A percentile compares a stretch with the other conserved stretches of the same genome.
These are phyloP conservation scores for Galagoides demidoff DNA, from an alignment of 2,797 vertebrate species.

Conservation along the genomic window DNA sequence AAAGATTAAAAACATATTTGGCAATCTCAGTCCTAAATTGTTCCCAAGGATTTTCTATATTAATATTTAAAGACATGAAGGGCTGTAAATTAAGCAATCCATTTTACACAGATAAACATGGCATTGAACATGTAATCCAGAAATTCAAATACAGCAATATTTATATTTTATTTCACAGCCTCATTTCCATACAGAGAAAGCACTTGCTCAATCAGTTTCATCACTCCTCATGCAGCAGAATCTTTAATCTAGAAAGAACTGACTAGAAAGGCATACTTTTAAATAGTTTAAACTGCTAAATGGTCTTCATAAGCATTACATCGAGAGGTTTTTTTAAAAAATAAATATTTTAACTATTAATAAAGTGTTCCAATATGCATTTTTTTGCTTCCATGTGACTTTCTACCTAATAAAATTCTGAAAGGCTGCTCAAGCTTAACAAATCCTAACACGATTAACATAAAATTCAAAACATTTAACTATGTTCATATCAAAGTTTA, in stretches of 20 bases:
- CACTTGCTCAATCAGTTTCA: not conserved
- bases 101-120: conserved; percentile 21
- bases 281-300: not conserved
- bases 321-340: not conserved
- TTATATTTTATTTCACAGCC: not conserved
- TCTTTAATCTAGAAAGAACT: not conserved
- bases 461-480: conserved; percentile 45
- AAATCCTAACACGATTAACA: not conserved
- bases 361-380: not conserved
- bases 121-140: not conserved
- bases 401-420: conserved; percentile 37
- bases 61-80: conserved; percentile 51
- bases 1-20: conserved; percentile 56
- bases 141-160: not conserved
- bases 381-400: not conserved
- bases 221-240: not conserved
- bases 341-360: not conserved
- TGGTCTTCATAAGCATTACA: not conserved
- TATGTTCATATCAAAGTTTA: conserved; percentile 8
- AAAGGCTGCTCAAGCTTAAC: not conserved
- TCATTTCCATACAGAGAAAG: not conserved
- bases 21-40: conserved; percentile 37
- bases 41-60: not conserved
- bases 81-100: conserved; percentile 28
- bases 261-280: not conserved